Percentiles rank a stretch among this genome's conserved stretches.
Evolutionary conservation across 2,888 invertebrate species (phyloP).

Genomic region (Heliconius ismenius): DNA sequence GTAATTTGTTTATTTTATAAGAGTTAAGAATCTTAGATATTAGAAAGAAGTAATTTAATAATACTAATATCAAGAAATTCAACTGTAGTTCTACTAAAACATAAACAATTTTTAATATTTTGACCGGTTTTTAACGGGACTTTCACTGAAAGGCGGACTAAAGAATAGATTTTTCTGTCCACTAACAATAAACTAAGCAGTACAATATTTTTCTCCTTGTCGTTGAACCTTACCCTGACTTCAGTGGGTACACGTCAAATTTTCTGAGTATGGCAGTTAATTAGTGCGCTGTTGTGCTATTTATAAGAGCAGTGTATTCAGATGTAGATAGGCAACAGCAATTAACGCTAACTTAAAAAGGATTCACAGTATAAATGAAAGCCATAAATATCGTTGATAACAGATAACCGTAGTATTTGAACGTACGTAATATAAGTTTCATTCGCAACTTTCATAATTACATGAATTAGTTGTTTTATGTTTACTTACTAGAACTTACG

Average conservation of each 20-base stretch:
- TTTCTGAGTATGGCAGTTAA: conserved; percentile 43
- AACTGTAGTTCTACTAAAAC: no score
- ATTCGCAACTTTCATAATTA: neutral
- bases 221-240: neutral
- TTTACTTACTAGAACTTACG: no score
- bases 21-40: neutral
- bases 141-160: no score
- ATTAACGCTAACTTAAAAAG: conserved; percentile 46
- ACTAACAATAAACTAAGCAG: neutral
- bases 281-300: conserved; percentile 64
- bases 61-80: neutral
- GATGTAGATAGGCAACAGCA: conserved; percentile 52
- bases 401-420: neutral
- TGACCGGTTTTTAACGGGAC: no score
- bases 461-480: no score
- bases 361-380: conserved; percentile 30
- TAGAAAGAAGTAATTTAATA: neutral
- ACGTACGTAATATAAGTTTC: neutral
- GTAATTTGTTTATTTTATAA: neutral
- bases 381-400: conserved; percentile 3
- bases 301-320: conserved; percentile 58
- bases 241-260: neutral
- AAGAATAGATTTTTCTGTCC: neutral
- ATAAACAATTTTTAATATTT: no score
- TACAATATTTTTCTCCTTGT: neutral